Percentiles rank a stretch among this genome's conserved stretches.
Conservation (phyloP, 2,797 vertebrate species). For the Oreochromis mossambicus region DNA sequence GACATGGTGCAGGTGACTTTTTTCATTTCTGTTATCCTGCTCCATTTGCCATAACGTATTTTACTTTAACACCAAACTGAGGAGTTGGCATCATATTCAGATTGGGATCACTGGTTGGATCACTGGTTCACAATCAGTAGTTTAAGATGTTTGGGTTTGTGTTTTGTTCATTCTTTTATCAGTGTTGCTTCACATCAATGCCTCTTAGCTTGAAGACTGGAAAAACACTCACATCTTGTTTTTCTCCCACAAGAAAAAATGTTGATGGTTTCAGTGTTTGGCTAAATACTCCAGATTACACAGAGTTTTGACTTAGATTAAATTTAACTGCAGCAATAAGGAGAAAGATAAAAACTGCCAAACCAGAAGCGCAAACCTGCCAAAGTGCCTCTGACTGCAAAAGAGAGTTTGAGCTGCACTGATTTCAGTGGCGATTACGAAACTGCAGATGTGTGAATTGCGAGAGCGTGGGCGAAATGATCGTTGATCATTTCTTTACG, state of each 20-base stretch:
- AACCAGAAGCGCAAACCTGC: neutral
- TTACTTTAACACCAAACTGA: neutral
- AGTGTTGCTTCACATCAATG: neutral
- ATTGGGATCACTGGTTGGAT: neutral
- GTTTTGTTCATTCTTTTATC: neutral
- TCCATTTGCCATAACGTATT: rapidly evolving
- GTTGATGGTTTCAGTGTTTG: neutral
- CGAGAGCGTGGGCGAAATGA: neutral
- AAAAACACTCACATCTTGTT: neutral
- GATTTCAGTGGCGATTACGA: neutral
- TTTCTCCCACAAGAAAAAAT: neutral
- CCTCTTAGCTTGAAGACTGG: neutral
- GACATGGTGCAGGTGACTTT: neutral
- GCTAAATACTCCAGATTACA: neutral
- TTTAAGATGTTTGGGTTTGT: neutral
- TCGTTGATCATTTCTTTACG: neutral
- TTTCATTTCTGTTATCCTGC: neutral
- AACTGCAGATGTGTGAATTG: neutral
- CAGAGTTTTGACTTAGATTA: neutral
- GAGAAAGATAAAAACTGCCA: neutral
- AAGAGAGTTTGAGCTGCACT: neutral
- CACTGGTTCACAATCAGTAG: neutral
- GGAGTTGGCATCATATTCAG: neutral
- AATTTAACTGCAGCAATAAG: neutral
- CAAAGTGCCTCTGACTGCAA: neutral